Evolutionary conservation across 2,888 invertebrate genomes (phyloP).

Genomic region (Calephelis perditalis): DNA sequence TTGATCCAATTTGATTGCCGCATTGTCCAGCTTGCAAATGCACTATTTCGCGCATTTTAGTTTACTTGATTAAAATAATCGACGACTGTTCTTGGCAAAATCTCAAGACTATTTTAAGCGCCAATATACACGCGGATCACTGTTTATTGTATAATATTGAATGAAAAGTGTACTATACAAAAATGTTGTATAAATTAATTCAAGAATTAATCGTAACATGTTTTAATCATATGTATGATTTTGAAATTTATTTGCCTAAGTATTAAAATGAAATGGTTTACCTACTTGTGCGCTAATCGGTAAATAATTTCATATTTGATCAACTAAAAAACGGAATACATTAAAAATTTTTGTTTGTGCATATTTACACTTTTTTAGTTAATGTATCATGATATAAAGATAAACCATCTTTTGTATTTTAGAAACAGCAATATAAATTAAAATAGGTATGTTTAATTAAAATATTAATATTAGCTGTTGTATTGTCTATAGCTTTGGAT

Average conservation of each 20-base stretch:
- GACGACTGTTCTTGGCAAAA: slow-evolving; percentile 34
- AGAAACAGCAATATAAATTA: too few relatives aligned
- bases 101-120: slow-evolving; percentile 37
- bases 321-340: too few relatives aligned
- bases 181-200: too few relatives aligned
- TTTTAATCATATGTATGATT: background rate
- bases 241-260: background rate
- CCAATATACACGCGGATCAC: slow-evolving; percentile 33
- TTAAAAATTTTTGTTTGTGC: too few relatives aligned
- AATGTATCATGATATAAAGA: too few relatives aligned
- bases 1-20: slow-evolving; percentile 95
- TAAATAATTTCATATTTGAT: too few relatives aligned
- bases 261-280: background rate
- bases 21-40: slow-evolving; percentile 94
- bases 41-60: slow-evolving; percentile 92
- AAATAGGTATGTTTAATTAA: too few relatives aligned
- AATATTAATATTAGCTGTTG: too few relatives aligned
- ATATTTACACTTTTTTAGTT: too few relatives aligned
- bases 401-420: too few relatives aligned
- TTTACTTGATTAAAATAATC: slow-evolving; percentile 34
- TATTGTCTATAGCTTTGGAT: background rate
- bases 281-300: background rate
- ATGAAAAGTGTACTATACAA: background rate
- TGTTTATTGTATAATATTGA: slow-evolving; percentile 17
- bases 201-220: background rate